These are phyloP conservation scores for Erpetoichthys calabaricus DNA, from an alignment of 2,797 vertebrate genomes.

Conservation along the genomic window DNA sequence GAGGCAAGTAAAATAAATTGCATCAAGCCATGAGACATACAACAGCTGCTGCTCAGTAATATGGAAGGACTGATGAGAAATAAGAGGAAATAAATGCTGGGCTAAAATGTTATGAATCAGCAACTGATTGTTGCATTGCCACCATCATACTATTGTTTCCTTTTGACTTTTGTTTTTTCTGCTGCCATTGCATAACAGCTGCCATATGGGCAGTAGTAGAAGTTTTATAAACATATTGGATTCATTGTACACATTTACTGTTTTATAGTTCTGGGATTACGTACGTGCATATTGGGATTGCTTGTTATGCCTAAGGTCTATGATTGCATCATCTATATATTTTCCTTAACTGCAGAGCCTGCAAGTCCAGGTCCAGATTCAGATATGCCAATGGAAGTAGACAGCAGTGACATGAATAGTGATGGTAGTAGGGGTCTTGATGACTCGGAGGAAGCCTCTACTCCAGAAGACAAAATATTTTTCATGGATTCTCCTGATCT, in stretches of 20 bases:
- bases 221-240: too few species aligned
- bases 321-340: slow-evolving; percentile 1
- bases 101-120: not conserved
- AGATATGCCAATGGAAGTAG: slow-evolving; percentile 88
- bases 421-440: slow-evolving; percentile 70
- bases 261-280: too few species aligned
- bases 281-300: slow-evolving; percentile 3
- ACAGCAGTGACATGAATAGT: slow-evolving; percentile 69
- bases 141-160: not conserved
- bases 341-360: slow-evolving; percentile 57
- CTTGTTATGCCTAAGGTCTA: too few species aligned
- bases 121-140: not conserved
- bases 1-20: slow-evolving; percentile 49
- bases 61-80: too few species aligned
- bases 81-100: not conserved
- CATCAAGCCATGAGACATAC: not conserved
- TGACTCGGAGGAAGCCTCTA: slow-evolving; percentile 76
- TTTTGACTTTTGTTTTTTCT: not conserved
- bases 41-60: not conserved
- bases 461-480: slow-evolving; percentile 87
- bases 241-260: too few species aligned
- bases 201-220: too few species aligned
- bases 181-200: too few species aligned
- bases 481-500: slow-evolving; percentile 73
- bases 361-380: slow-evolving; percentile 76